Evolutionary conservation across 2,888 invertebrate species (phyloP), one percentile per base, ranked within the genome.

Genomic region (Pantelozetes paolii): DNA sequence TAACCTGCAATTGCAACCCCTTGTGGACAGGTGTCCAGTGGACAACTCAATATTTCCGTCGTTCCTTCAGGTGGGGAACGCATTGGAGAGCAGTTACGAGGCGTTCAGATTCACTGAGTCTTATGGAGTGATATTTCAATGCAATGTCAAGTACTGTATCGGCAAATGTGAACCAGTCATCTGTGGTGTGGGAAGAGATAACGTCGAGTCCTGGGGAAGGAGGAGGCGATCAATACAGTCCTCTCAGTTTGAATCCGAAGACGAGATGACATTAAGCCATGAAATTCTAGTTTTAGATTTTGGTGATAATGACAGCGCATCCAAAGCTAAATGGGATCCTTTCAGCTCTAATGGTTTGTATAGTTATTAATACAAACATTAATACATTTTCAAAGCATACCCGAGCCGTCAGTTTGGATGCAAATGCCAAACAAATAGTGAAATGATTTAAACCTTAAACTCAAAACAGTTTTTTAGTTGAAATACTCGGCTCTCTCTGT

Each of bases 31-130:
- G 77, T 95, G 94, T 82, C 94, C 94, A 32, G 90, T 93, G 78
- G 94, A 95, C 82, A 91, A 93, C 2, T 89, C 90, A 70, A 95
- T 95, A 79, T 95, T 95, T 87, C 94, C 94, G 3, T 91, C 91
- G 26, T 95, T 95, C 83, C 89, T 88, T 71, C 91, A 92, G 62
- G 93, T 93, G 80, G 93, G 92, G 75, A 81, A 81, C 40, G 93
- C 93, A 0, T 84, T 94, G 76, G 92, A 94, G 80, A 92, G 93
- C 0, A 87, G 92, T 75, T 95, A 95, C 81, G 94, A 95, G 84
- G 94, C 94, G 0, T 95, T 95, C 86, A 87, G 94, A 81, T 95
- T 95, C 82, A 95, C 94, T 0, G 94, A 95, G 82, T 94, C 94
- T 15, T 95, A 95, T 80, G 94, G 94, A 71, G 94, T 95, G 76